A percentile compares a stretch with the other conserved stretches of the same genome.
phyloP scores from a whole-genome alignment of 2,113 vertebrate genomes.

The Coturnix japonica region DNA sequence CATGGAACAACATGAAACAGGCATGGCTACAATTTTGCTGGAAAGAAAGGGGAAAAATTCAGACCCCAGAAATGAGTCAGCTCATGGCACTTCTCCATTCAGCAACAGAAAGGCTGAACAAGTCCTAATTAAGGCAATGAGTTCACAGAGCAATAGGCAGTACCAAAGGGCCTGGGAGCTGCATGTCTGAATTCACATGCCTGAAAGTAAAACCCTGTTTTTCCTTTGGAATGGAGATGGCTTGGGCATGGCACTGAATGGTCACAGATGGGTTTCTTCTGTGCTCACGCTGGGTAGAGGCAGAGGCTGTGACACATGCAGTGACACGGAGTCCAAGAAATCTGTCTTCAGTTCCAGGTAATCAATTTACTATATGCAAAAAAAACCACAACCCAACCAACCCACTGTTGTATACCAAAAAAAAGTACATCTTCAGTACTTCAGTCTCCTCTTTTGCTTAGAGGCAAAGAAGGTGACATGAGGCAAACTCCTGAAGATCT shows the following conservation, averaged over 20 bases:
- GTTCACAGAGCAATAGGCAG: not conserved
- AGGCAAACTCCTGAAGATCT: not conserved
- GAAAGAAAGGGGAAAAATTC: constrained; percentile 50
- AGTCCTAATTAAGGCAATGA: constrained; percentile 58
- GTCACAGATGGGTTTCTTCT: not conserved
- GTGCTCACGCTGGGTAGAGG: not conserved
- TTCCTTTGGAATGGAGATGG: not conserved
- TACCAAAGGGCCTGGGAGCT: not conserved
- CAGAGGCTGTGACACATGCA: not conserved
- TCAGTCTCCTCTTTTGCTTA: not conserved
- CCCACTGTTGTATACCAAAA: not conserved
- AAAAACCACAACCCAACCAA: not conserved
- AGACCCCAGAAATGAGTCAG: constrained; percentile 34
- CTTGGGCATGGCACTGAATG: not conserved
- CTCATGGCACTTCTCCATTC: constrained; percentile 50
- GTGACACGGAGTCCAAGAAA: not conserved
- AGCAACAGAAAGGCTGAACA: constrained; percentile 44
- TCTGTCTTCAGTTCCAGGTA: not conserved
- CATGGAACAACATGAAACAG: constrained; percentile 46
- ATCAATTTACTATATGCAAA: not conserved
- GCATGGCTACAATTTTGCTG: constrained; percentile 46
- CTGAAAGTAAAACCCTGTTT: not conserved
- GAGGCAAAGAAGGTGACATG: not conserved
- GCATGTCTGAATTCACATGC: not conserved
- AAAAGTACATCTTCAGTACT: not conserved